Conservation (phyloP, 2,888 invertebrate genomes). For the Ochlodes sylvanus region DNA sequence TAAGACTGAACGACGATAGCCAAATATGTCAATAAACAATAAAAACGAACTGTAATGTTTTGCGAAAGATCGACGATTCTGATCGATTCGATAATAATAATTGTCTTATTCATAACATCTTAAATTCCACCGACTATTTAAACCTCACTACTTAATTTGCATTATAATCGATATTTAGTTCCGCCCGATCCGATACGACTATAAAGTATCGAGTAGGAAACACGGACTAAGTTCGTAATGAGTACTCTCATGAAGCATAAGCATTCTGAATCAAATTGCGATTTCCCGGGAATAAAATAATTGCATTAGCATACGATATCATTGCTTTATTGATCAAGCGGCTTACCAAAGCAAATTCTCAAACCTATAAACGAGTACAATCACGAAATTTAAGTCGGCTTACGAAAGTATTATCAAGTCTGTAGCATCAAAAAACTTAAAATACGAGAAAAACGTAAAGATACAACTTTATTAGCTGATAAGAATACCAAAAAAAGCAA, state of each 20-base stretch:
- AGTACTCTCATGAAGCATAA: conserved; percentile 8
- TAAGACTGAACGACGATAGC: too few relatives aligned
- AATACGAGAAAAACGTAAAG: neutral
- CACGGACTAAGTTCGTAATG: conserved; percentile 34
- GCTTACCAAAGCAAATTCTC: too few relatives aligned
- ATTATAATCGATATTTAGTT: conserved; percentile 21
- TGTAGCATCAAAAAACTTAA: neutral
- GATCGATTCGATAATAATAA: neutral
- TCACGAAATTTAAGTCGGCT: too few relatives aligned
- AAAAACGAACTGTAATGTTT: too few relatives aligned
- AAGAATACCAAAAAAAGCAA: conserved; percentile 7
- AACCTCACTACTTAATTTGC: conserved; percentile 16
- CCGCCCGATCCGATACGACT: conserved; percentile 25
- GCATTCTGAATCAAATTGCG: neutral
- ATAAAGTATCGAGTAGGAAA: conserved; percentile 26
- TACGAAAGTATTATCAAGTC: too few relatives aligned
- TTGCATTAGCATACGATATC: too few relatives aligned
- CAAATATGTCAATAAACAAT: too few relatives aligned
- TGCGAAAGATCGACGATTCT: too few relatives aligned
- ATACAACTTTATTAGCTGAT: conserved; percentile 18
- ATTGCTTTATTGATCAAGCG: too few relatives aligned
- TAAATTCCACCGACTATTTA: neutral
- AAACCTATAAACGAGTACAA: too few relatives aligned
- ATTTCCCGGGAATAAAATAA: neutral
- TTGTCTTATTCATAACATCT: conserved; percentile 5